Base-by-base conservation (phyloP, 1,140 invertebrate genomes). In the Dreissena polymorpha region DNA sequence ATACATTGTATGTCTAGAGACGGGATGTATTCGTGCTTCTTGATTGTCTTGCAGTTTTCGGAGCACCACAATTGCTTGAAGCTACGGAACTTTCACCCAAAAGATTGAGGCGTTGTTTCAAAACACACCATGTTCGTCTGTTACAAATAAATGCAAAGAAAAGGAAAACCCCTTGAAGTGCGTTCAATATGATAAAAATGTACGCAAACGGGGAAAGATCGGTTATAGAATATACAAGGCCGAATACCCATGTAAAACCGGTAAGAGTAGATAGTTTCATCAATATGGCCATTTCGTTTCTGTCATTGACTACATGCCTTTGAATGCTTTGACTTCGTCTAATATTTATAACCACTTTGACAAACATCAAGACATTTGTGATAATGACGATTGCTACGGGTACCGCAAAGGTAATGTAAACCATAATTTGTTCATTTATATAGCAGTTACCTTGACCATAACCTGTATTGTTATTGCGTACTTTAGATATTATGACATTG, bases 211-310 rank as follows among this genome's bases (percentile, higher is more conserved):
- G 6, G 3, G 13, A 3, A 8, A 73, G 7, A n/a, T 51, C 16
- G n/a, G 78, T 73, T 60, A 68, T 65, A 13, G 13, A 50, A 49
- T 73, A 64, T 0, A 81, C 29, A 25, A 81, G 73, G 29, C 78
- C 78, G 65, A 81, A 81, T 39, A 81, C 29, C 78, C 78, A 81
- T 18, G 78, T 73, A 6, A 65, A 23, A 18, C 78, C 78, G 14
- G 78, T 81, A 14, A 81, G 25, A 18, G 78, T 73, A 18, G 78
- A 81, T 16, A 81, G 23, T 53, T 81, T 81, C 16, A 69, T 69
- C 53, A 81, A 81, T n/a, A 81, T 73, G 18, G 23, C 57, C 12
- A 81, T 12, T 10, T 81, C 57, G 53, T 81, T 81, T 18, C 70
- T 25, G 5, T 81, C 69, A 25, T 81, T 6, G n/a, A 65, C 21